Conservation (phyloP, 2,888 invertebrate genomes). For the Apotomis turbidana region DNA sequence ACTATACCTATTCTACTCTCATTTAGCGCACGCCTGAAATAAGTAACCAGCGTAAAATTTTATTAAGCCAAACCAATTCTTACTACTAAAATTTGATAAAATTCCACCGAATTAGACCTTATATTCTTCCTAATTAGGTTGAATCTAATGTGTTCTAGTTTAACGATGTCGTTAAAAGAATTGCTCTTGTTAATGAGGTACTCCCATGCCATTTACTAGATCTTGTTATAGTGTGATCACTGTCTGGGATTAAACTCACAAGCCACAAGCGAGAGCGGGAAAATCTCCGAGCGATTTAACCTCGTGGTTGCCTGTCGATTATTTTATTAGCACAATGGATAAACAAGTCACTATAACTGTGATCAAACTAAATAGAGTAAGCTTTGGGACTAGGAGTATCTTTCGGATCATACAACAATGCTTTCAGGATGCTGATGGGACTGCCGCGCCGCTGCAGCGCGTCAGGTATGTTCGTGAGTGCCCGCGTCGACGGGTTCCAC, state of each 20-base stretch:
- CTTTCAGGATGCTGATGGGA: too few relatives aligned
- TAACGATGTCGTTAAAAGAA: conserved; percentile 47
- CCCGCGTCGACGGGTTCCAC: too few relatives aligned
- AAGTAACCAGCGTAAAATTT: conserved; percentile 8
- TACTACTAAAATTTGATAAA: conserved; percentile 5
- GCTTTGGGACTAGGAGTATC: too few relatives aligned
- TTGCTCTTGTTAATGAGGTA: conserved; percentile 59
- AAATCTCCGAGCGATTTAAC: too few relatives aligned
- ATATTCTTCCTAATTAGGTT: neutral
- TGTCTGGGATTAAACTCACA: conserved; percentile 30
- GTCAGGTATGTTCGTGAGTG: too few relatives aligned
- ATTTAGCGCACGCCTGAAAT: neutral
- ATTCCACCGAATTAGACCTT: neutral
- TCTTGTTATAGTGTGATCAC: conserved; percentile 48
- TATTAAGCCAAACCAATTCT: conserved; percentile 10
- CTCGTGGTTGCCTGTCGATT: too few relatives aligned
- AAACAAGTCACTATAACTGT: too few relatives aligned
- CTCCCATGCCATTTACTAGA: conserved; percentile 63
- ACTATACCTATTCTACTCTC: too few relatives aligned
- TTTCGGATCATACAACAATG: too few relatives aligned
- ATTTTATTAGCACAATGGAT: too few relatives aligned
- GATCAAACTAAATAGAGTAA: too few relatives aligned
- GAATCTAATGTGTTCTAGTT: neutral
- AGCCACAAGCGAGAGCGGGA: neutral
- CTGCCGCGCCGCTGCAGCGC: too few relatives aligned